Evolutionary conservation across 2,888 invertebrate species (phyloP).

Genomic region (Ctena decussata): DNA sequence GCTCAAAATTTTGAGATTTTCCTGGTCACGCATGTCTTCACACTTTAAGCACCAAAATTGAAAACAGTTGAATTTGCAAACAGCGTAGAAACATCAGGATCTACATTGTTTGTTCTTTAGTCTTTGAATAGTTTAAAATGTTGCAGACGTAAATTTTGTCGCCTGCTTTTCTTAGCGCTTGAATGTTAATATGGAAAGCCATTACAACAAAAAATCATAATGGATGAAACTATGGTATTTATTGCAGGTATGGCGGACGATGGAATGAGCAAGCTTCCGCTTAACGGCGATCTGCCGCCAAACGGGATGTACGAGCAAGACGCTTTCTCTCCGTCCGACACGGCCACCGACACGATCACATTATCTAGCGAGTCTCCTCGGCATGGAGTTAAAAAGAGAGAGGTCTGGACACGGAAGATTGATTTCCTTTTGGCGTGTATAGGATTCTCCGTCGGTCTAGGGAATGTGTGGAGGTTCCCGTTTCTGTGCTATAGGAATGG

Average conservation of each 20-base stretch:
- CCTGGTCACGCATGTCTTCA: no score
- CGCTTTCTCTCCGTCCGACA: constrained; percentile 40
- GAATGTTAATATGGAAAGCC: no score
- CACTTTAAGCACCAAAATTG: no score
- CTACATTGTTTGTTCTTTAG: no score
- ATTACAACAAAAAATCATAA: no score
- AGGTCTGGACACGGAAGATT: constrained; percentile 78
- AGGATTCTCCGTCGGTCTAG: constrained; percentile 63
- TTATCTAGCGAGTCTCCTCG: constrained; percentile 61
- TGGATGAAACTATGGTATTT: no score
- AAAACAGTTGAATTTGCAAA: no score
- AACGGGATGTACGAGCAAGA: constrained; percentile 30
- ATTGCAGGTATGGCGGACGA: constrained; percentile 3
- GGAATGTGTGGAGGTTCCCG: constrained; percentile 66
- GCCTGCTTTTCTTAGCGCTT: no score
- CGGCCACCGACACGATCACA: constrained; percentile 61
- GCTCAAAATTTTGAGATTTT: no score
- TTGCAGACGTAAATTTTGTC: no score
- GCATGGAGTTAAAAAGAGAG: constrained; percentile 70
- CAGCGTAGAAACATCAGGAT: no score
- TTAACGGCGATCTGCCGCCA: constrained; percentile 22
- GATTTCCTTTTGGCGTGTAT: constrained; percentile 78
- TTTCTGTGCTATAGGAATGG: constrained; percentile 66
- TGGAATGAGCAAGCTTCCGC: background rate
- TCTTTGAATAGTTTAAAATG: no score